Percentiles rank a stretch among this genome's conserved stretches.
These are phyloP conservation scores for Chorisops tibialis DNA, from an alignment of 2,888 invertebrate genomes.

Conservation along the genomic window DNA sequence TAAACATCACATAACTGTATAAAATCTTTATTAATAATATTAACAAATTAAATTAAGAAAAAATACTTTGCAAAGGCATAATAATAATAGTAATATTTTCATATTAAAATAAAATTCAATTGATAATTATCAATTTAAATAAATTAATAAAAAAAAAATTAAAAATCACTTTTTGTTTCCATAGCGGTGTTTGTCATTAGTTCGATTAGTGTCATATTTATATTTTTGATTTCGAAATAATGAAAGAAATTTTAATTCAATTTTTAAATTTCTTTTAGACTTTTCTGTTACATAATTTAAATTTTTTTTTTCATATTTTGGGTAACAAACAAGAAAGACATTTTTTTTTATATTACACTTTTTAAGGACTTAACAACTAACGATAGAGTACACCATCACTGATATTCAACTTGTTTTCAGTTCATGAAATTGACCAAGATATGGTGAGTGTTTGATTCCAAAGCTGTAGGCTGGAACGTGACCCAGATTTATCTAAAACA, in stretches of 20 bases:
- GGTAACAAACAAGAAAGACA: neutral
- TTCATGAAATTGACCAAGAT: constrained; percentile 56
- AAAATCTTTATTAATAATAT: too few species aligned
- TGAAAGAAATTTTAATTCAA: neutral
- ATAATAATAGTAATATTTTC: neutral
- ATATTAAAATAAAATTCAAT: neutral
- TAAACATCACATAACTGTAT: too few species aligned
- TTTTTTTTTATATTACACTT: neutral
- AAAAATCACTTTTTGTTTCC: constrained; percentile 1
- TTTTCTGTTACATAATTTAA: too few species aligned
- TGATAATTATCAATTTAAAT: neutral
- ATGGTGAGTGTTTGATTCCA: constrained; percentile 84
- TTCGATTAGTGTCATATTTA: constrained; percentile 1
- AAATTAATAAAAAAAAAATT: neutral
- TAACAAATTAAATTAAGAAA: too few species aligned
- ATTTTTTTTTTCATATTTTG: neutral
- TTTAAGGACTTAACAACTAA: neutral
- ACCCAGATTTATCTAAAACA: constrained; percentile 61
- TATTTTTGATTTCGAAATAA: neutral
- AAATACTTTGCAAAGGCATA: neutral
- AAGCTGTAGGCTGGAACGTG: constrained; percentile 70
- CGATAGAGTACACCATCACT: neutral
- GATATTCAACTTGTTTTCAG: constrained; percentile 30
- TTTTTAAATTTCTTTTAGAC: too few species aligned
- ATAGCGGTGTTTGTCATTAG: neutral